Conservation (phyloP, 1,140 invertebrate species). For the Drosophila gunungcola region DNA sequence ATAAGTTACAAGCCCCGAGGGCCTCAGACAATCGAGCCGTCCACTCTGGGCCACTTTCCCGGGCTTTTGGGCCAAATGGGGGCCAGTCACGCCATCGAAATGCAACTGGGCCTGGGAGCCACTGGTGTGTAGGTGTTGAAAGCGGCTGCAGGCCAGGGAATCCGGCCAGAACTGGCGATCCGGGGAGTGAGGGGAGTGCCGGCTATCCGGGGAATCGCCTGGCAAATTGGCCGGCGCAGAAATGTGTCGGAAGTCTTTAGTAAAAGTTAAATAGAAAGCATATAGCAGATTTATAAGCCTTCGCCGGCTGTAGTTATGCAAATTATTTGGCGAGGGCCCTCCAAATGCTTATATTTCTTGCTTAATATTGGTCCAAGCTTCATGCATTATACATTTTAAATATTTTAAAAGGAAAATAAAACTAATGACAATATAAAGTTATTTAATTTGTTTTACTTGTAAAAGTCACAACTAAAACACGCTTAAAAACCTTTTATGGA, state of each 20-base stretch:
- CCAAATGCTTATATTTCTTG: too few relatives aligned
- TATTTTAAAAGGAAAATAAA: too few relatives aligned
- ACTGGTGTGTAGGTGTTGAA: slow-evolving; percentile 76
- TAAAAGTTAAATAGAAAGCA: slow-evolving; percentile 83
- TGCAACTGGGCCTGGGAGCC: not conserved
- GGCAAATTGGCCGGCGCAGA: slow-evolving; percentile 59
- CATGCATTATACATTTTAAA: too few relatives aligned
- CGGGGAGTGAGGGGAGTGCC: not conserved
- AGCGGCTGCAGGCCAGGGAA: slow-evolving; percentile 49
- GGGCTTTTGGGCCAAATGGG: slow-evolving; percentile 52
- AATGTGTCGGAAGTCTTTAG: slow-evolving; percentile 82
- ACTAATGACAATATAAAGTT: too few relatives aligned
- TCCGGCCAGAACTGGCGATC: not conserved
- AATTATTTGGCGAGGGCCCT: slow-evolving; percentile 26
- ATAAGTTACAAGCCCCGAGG: slow-evolving; percentile 76
- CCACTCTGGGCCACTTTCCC: slow-evolving; percentile 54
- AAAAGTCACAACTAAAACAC: too few relatives aligned
- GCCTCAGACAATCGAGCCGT: slow-evolving; percentile 42
- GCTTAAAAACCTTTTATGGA: too few relatives aligned
- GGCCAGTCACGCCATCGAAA: slow-evolving; percentile 71
- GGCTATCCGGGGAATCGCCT: slow-evolving; percentile 13
- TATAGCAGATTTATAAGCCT: slow-evolving; percentile 74
- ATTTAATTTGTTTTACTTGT: too few relatives aligned
- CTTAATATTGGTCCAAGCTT: too few relatives aligned
- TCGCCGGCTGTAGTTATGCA: slow-evolving; percentile 72